A percentile compares a stretch with the other conserved stretches of the same genome.
These are phyloP conservation scores for Noctua fimbriata DNA, from an alignment of 2,888 invertebrate genomes.

Conservation along the genomic window DNA sequence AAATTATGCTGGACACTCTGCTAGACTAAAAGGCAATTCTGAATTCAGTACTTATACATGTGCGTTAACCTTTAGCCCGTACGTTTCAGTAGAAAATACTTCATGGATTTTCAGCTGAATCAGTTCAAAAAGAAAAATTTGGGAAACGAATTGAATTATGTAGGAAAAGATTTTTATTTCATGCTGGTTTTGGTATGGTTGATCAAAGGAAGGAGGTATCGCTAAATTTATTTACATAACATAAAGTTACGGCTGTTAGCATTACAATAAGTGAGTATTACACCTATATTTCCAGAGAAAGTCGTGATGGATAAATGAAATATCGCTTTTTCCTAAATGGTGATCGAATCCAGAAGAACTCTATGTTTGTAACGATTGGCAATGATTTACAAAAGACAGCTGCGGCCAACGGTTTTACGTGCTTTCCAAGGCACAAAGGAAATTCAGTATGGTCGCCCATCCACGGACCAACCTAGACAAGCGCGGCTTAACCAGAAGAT, in stretches of 20 bases:
- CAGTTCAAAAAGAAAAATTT: constrained; percentile 29
- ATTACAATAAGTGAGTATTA: neutral
- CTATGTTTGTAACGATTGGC: no score
- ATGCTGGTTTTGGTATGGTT: neutral
- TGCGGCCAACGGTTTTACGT: no score
- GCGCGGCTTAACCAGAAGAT: no score
- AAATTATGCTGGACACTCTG: no score
- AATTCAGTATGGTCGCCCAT: no score
- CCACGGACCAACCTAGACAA: no score
- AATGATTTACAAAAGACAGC: no score
- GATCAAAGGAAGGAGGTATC: constrained; percentile 2
- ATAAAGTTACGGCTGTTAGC: neutral
- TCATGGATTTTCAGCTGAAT: constrained; percentile 32
- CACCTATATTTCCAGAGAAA: neutral
- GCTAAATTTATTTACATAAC: neutral
- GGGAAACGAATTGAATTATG: constrained; percentile 31
- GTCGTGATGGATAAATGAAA: no score
- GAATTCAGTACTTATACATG: neutral
- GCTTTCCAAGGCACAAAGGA: no score
- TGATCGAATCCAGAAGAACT: no score
- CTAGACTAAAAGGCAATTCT: neutral
- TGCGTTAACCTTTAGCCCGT: neutral
- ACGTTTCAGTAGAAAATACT: constrained; percentile 42
- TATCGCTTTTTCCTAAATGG: no score
- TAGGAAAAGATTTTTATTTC: neutral